Base-by-base conservation (phyloP, 2,888 invertebrate genomes). In the Drosophila pegasa region DNA sequence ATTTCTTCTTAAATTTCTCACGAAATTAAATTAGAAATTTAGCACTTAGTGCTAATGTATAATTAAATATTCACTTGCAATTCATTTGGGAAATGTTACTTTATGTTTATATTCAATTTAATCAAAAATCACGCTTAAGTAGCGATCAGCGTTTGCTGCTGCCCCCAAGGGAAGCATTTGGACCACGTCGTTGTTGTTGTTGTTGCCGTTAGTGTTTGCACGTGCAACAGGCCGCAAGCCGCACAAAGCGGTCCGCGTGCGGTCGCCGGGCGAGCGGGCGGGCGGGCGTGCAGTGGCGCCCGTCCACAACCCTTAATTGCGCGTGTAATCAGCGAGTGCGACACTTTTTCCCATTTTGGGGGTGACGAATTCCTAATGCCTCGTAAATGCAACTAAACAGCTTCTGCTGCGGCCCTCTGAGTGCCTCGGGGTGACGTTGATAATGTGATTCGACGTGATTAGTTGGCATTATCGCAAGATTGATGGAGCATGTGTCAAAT, bases 151-250 rank as follows among this genome's bases (percentile, higher is more conserved):
- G 41, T 27, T 60, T 45, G 58, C 25, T 43, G 48, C 40, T 43
- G 62, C 6, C 63, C 80, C 85, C 83, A 84, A 75, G 87, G 83
- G 82, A 54, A 69, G 75, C 85, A 85, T 83, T 84, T 56, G 4
- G 59, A 47, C 35, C 54, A 37, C 25, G 45, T 56, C 59, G 58
- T 40, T 41, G 43, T 50, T 55, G 48, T 50, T 52, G 33, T 54
- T 66, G 45, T 57, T 67, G 62, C 18, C 31, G 43, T 48, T 31
- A 58, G 62, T 47, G 65, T 87, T 70, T 69, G 60, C 83, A 87
- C 83, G 87, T 87, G 83, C 82, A 87, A 87, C 85, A 71, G 76
- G 82, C 87, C 87, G 56, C 87, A 72, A 74, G 87, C 71, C 79
- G 48, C 64, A 71, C 69, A 71, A 59, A 67, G 76, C 67, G 71